phyloP scores from a whole-genome alignment of 2,113 vertebrate species.

The Ophiodon elongatus region DNA sequence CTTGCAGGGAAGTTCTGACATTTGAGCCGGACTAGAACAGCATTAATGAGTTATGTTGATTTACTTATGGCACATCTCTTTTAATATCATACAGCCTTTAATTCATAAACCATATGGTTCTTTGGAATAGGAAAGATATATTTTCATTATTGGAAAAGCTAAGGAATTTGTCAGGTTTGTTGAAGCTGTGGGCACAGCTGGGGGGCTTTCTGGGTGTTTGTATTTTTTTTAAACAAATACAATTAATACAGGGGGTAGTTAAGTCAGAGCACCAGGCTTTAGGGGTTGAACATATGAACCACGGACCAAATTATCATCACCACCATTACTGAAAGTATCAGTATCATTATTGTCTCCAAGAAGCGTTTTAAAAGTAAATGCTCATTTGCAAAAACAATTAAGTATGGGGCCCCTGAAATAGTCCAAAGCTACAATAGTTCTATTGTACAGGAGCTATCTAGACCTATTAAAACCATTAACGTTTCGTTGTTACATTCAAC shows the following conservation, averaged over 20 bases:
- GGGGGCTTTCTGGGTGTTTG: conserved; percentile 3
- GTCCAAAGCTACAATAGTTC: background rate
- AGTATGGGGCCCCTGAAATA: conserved; percentile 6
- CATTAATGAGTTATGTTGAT: background rate
- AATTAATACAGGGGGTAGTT: background rate
- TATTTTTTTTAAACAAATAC: background rate
- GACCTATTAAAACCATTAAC: background rate
- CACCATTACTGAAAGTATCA: conserved; percentile 25
- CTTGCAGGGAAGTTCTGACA: background rate
- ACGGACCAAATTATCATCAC: conserved; percentile 28
- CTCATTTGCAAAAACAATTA: conserved; percentile 32
- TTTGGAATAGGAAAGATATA: background rate
- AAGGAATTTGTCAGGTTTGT: background rate
- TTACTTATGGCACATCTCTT: background rate
- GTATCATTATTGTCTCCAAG: conserved; percentile 18
- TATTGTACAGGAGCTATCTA: background rate
- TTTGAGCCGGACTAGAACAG: background rate
- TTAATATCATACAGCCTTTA: background rate
- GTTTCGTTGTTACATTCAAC: background rate
- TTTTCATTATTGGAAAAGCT: conserved; percentile 9
- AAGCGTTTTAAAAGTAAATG: conserved; percentile 35
- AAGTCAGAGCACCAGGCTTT: conserved; percentile 25
- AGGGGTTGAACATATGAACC: conserved; percentile 32
- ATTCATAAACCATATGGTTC: background rate
- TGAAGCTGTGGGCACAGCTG: background rate